Evolutionary conservation across 2,113 vertebrate species (phyloP).

Genomic region (Corythoichthys intestinalis): DNA sequence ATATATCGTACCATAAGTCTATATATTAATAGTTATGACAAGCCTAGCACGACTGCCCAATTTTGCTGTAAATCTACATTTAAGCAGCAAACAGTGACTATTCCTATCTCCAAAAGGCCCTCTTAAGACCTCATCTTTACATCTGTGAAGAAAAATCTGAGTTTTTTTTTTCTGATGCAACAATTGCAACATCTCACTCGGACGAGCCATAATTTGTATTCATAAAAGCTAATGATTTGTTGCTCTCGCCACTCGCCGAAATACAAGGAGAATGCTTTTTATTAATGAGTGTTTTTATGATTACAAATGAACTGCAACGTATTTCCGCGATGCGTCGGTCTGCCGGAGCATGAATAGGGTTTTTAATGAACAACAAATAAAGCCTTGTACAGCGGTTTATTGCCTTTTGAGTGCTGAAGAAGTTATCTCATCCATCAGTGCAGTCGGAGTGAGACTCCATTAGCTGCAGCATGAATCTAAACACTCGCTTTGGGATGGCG

Average conservation of each 20-base stretch:
- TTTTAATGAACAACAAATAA: constrained; percentile 24
- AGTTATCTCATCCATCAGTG: constrained; percentile 26
- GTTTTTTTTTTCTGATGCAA: constrained; percentile 2
- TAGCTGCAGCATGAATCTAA: constrained; percentile 25
- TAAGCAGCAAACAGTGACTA: background rate
- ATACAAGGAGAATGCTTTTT: constrained; percentile 7
- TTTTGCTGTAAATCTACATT: background rate
- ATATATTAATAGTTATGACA: too few relatives aligned
- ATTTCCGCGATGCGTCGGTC: constrained; percentile 2
- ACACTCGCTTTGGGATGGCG: constrained; percentile 9
- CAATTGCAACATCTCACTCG: constrained; percentile 3
- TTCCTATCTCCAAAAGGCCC: background rate
- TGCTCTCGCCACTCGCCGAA: background rate
- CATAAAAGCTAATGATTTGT: constrained; percentile 13
- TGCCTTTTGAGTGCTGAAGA: constrained; percentile 24
- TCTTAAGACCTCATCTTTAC: constrained; percentile 3
- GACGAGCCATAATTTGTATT: constrained; percentile 11
- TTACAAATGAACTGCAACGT: constrained; percentile 3
- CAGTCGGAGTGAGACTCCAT: constrained; percentile 30
- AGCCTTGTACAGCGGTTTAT: constrained; percentile 15
- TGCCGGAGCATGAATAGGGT: constrained; percentile 4
- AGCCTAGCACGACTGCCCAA: background rate
- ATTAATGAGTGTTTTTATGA: constrained; percentile 10
- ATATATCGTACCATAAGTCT: too few relatives aligned
- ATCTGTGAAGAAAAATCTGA: background rate